Conservation (phyloP, 2,113 vertebrate species). For the Solea solea region DNA sequence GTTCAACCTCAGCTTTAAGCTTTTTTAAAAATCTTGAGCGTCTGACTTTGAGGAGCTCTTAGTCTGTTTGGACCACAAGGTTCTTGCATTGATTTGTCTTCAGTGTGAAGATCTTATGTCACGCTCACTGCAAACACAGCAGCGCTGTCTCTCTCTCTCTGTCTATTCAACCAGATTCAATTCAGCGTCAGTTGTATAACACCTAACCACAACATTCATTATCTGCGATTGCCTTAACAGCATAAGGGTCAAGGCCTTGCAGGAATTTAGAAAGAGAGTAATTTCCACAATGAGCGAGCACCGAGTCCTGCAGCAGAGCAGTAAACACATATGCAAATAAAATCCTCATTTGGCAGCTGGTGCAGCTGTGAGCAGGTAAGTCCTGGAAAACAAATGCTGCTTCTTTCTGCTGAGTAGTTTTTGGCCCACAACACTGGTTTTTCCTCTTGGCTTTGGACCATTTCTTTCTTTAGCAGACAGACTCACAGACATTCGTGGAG, state of each 20-base stretch:
- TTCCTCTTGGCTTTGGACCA: neutral
- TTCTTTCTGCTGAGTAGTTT: neutral
- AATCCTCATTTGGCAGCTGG: neutral
- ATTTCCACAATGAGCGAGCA: neutral
- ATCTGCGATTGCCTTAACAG: neutral
- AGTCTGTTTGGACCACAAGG: neutral
- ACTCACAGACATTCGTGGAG: neutral
- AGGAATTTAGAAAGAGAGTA: neutral
- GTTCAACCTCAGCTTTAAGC: no score
- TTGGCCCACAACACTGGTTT: neutral
- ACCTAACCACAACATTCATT: neutral
- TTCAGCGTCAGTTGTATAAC: neutral
- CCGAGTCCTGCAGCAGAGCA: neutral
- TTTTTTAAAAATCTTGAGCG: no score
- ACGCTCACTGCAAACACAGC: no score
- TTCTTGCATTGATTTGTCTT: slow-evolving; percentile 19
- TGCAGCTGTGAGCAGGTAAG: slow-evolving; percentile 4
- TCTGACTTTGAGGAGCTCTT: slow-evolving; percentile 1
- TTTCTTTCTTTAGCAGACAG: neutral
- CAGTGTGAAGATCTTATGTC: neutral
- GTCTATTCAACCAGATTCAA: neutral
- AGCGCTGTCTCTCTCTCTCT: neutral
- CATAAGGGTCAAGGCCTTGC: neutral
- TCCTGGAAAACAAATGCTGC: neutral
- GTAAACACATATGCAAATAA: neutral